phyloP scores from a whole-genome alignment of 2,113 vertebrate species.

The Alligator sinensis region DNA sequence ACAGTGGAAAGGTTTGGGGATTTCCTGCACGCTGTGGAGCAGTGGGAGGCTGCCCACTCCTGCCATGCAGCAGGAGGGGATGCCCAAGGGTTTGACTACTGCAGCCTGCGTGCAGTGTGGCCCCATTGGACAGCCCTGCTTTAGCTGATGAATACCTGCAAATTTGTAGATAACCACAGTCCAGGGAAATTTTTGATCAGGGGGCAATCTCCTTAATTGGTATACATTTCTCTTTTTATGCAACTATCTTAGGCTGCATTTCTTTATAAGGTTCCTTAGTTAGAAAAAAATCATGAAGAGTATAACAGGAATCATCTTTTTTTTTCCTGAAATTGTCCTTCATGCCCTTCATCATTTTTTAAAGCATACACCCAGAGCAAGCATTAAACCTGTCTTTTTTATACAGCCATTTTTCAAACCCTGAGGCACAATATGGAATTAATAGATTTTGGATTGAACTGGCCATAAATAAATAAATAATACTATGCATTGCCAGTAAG shows the following conservation, averaged over 20 bases:
- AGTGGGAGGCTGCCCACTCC: no score
- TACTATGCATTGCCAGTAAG: not conserved
- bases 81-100: no score
- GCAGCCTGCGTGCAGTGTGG: no score
- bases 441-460: not conserved
- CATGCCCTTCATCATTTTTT: not conserved
- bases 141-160: not conserved
- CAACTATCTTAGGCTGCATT: not conserved
- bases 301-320: not conserved
- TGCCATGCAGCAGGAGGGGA: no score
- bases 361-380: not conserved
- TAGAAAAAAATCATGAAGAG: not conserved
- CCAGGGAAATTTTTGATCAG: not conserved
- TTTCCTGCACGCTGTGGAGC: no score
- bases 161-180: not conserved
- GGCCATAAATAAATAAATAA: not conserved
- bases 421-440: not conserved
- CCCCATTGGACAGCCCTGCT: no score
- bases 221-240: not conserved
- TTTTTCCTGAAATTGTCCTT: not conserved
- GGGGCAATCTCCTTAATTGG: not conserved
- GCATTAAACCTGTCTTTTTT: not conserved
- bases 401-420: not conserved
- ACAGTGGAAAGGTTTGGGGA: no score
- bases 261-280: not conserved